Evolutionary conservation across 2,113 vertebrate species (phyloP), one percentile per base, ranked within the genome.

Genomic region (Ameiurus melas): DNA sequence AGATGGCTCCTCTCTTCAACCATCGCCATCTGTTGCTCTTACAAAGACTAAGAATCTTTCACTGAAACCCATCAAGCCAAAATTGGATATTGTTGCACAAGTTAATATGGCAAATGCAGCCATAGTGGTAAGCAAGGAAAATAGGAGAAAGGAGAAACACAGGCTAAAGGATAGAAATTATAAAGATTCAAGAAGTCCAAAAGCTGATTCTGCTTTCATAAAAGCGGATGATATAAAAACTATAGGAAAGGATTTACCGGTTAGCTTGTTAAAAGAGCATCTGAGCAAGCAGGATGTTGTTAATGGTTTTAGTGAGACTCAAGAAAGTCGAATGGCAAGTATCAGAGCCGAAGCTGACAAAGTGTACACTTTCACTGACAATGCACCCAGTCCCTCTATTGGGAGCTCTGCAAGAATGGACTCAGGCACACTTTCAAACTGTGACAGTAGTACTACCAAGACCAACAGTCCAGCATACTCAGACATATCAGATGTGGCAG

Each of bases 301-400:
- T 36, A 99, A 97, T 12, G 97, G 97, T 55, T 90, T 97, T 71
- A 95, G 94, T 0, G 99, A 99, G 90, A 97, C 96, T 85, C 98
- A 98, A 92, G 99, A 99, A 94, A 99, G 98, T 91, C 95, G 98
- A 66, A 99, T 99, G 98, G 98, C 98, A 12, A 99, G 98, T 70
- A 99, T 99, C 93, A 97, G 99, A 84, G 98, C 99, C 0, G 99
- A 99, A 93, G 98, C 99, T 0, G 99, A 99, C 92, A 99, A 99
- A 93, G 99, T 99, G 73, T 99, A 99, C 95, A 99, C 98, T 0
- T 99, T 99, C 92, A 99, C 99, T 0, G 99, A 99, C 95, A 99
- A 99, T 2, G 97, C 99, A 0, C 99, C 99, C 83, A 99, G 99
- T 94, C 98, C 99, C 7, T 99, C 99, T 51, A 99, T 99, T 0